Base-by-base conservation (phyloP, 2,113 vertebrate species). In the Phylloscopus trochiloides region DNA sequence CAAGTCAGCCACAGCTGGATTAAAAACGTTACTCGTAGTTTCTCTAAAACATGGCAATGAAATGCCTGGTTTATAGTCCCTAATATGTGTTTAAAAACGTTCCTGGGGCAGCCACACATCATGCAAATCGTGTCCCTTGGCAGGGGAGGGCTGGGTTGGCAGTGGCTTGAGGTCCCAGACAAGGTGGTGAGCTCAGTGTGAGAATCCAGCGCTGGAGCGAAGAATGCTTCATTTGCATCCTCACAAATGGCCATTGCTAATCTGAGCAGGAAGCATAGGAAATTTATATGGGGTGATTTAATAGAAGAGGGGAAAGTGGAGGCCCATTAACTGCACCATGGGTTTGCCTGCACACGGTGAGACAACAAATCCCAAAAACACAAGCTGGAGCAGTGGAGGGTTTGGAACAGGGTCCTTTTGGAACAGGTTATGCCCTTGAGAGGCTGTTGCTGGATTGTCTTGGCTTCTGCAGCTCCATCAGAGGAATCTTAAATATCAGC, bases 171-270 rank as follows among this genome's bases (percentile, higher is more conserved):
- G 17, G 6, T 88, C 71, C 75, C 79, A 86, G 94, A 18, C 63
- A 14, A 67, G 91, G 21, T 92, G 92, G 86, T 82, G 92, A 97
- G 92, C 66, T 91, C 22, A 48, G 66, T 90, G 95, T 93, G 96
- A 88, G 91, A 96, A 92, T 54, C 55, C 80, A 65, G 79, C 2
- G 36, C 66, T 28, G 17, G 63, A 19, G 83, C 4, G 0, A 92
- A 94, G 92, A 96, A 96, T 90, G 9, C 94, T 90, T 96, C 88
- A 96, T 97, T 97, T 96, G 96, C 96, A 95, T 97, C 29, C 63
- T 76, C 90, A 95, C 92, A 97, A 96, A 95, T 67, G 55, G 47
- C 94, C 75, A 2, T 20, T 70, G 94, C 94, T 94, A 94, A 93
- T 76, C 92, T 17, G 14, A 51, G 94, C 95, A 96, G 94, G 94